Evolutionary conservation across 2,797 vertebrate species (phyloP).

Genomic region (Sitta carolinensis): DNA sequence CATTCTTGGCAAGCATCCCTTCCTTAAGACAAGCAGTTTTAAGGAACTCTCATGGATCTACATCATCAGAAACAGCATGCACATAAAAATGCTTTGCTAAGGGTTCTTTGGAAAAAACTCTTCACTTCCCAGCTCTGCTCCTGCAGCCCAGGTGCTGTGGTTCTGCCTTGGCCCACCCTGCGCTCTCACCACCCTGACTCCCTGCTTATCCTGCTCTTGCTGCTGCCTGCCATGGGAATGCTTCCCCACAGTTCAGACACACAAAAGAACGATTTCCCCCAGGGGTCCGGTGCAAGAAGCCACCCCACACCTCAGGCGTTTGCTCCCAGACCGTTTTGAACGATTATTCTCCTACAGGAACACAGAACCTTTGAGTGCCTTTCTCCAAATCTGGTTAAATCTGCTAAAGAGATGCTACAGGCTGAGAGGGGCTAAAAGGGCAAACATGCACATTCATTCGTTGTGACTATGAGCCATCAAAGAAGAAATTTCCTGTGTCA

Average conservation of each 20-base stretch:
- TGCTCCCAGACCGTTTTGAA: not conserved
- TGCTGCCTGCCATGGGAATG: not conserved
- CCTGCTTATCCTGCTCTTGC: not conserved
- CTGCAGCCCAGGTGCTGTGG: not conserved
- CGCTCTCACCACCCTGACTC: not conserved
- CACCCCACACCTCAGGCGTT: not conserved
- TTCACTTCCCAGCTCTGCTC: not conserved
- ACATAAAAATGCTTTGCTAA: not conserved
- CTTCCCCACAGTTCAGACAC: not conserved
- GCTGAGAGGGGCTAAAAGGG: not conserved
- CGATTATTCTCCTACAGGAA: not conserved
- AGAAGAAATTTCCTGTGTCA: not conserved
- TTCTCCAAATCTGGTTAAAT: not conserved
- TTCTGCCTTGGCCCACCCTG: not conserved
- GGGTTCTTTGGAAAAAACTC: not conserved
- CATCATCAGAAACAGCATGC: not conserved
- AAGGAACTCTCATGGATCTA: not conserved
- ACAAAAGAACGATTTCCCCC: not conserved
- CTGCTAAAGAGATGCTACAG: not conserved
- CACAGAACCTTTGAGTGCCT: not conserved
- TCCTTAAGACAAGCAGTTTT: not conserved
- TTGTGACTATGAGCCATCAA: not conserved
- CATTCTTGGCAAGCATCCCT: not conserved
- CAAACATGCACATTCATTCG: not conserved
- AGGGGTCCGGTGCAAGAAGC: not conserved